Evolutionary conservation across 2,113 vertebrate genomes (phyloP).

Genomic region (Cyprinus carpio): DNA sequence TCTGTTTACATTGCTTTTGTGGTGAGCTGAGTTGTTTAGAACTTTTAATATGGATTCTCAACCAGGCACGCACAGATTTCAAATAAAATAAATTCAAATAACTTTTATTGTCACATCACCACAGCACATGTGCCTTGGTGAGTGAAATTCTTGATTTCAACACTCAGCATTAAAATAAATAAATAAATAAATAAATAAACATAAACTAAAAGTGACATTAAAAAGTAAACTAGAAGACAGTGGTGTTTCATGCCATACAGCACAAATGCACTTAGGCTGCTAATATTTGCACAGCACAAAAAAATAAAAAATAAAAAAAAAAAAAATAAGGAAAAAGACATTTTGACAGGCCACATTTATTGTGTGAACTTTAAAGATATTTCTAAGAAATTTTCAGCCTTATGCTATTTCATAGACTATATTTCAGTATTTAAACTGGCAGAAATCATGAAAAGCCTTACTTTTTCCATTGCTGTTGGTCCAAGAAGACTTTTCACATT

Average conservation of each 20-base stretch:
- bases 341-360: neutral
- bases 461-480: neutral
- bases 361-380: neutral
- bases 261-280: neutral
- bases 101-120: too few relatives aligned
- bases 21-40: neutral
- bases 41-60: neutral
- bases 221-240: neutral
- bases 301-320: too few relatives aligned
- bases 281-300: neutral
- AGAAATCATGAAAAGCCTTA: neutral
- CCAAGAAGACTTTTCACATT: neutral
- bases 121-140: too few relatives aligned
- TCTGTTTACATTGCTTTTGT: neutral
- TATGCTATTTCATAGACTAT: neutral
- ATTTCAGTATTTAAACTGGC: neutral
- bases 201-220: neutral
- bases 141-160: neutral
- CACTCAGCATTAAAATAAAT: neutral
- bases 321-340: neutral
- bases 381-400: neutral
- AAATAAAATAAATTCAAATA: too few relatives aligned
- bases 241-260: neutral
- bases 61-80: neutral
- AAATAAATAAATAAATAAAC: neutral